A percentile compares a stretch with the other conserved stretches of the same genome.
Conservation (phyloP, 2,888 invertebrate species). For the Acleris emargana region DNA sequence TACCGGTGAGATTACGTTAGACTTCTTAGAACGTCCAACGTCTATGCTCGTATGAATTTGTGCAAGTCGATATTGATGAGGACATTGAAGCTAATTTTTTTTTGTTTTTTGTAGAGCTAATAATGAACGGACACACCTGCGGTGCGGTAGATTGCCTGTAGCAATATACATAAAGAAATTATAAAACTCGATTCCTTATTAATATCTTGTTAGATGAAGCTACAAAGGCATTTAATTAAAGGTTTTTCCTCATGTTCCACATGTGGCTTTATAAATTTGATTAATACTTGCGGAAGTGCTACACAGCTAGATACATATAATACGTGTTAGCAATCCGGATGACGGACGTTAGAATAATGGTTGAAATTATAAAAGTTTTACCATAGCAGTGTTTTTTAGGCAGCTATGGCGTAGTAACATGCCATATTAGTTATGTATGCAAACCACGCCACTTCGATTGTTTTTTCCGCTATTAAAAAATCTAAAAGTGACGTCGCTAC, state of each 20-base stretch:
- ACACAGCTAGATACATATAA: background rate
- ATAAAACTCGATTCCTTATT: conserved; percentile 8
- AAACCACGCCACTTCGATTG: conserved; percentile 23
- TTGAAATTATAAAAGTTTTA: conserved; percentile 12
- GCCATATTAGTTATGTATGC: conserved; percentile 18
- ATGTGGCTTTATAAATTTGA: too few species aligned
- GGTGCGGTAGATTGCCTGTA: conserved; percentile 17
- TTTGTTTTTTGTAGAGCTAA: conserved; percentile 15
- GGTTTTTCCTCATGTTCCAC: too few species aligned
- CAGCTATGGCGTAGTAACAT: conserved; percentile 16
- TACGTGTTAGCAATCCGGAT: conserved; percentile 12
- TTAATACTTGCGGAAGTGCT: conserved; percentile 13
- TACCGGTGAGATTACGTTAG: background rate
- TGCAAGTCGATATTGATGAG: background rate
- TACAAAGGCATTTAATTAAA: too few species aligned
- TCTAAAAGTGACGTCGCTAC: conserved; percentile 21
- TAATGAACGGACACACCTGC: conserved; percentile 21
- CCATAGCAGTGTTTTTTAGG: background rate
- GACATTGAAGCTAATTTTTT: conserved; percentile 6
- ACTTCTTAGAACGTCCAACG: conserved; percentile 5
- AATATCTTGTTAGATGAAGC: too few species aligned
- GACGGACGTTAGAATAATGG: conserved; percentile 6
- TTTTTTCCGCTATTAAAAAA: conserved; percentile 31
- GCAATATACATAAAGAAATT: conserved; percentile 14
- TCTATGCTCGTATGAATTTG: too few species aligned